A percentile compares a stretch with the other conserved stretches of the same genome.
Conservation (phyloP, 2,113 vertebrate species). For the Oreocharis arfaki region DNA sequence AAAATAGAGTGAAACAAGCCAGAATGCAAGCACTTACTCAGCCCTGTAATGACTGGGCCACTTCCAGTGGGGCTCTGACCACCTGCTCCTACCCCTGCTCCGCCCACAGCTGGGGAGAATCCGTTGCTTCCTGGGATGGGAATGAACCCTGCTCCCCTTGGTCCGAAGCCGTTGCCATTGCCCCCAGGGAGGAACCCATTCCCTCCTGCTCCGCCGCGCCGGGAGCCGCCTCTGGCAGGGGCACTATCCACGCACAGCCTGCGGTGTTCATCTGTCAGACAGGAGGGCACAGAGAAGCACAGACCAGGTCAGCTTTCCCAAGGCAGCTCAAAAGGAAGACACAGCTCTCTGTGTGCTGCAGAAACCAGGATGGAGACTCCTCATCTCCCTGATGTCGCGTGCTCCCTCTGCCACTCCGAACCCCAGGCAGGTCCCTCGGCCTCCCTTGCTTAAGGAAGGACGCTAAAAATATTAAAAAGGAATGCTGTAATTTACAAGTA, state of each 20-base stretch:
- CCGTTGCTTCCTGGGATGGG: conserved; percentile 72
- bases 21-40: conserved; percentile 66
- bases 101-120: conserved; percentile 62
- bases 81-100: conserved; percentile 61
- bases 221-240: conserved; percentile 61
- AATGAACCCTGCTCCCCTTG: conserved; percentile 68
- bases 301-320: not conserved
- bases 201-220: conserved; percentile 57
- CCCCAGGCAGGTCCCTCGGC: not conserved
- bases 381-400: rapidly evolving
- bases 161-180: conserved; percentile 63
- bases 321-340: not conserved
- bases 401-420: not conserved
- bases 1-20: not conserved
- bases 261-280: conserved; percentile 74
- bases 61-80: conserved; percentile 46
- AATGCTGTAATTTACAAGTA: not conserved
- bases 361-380: not conserved
- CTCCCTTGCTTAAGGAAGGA: not conserved
- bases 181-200: conserved; percentile 47
- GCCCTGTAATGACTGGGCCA: conserved; percentile 71
- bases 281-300: not conserved
- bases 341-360: not conserved
- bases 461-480: not conserved
- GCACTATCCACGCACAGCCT: conserved; percentile 74